A percentile compares a stretch with the other conserved stretches of the same genome.
Conservation (phyloP, 2,797 vertebrate species). For the Neopelma chrysocephalum region DNA sequence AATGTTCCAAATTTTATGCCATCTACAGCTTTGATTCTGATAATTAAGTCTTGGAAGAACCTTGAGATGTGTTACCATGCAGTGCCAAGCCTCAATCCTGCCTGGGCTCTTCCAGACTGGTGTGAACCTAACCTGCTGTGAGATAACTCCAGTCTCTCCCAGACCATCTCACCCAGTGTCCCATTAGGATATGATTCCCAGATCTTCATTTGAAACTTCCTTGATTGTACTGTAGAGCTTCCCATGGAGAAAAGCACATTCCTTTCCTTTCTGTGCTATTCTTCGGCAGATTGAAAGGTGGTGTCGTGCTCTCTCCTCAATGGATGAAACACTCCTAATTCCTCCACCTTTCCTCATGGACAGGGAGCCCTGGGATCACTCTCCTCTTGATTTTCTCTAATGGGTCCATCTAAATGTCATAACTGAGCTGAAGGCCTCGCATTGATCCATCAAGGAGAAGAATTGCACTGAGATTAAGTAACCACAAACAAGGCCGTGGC, state of each 20-base stretch:
- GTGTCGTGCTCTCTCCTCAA: not conserved
- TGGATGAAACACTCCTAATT: not conserved
- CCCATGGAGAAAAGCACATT: accelerated
- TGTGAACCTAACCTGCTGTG: not conserved
- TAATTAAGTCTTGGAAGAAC: not conserved
- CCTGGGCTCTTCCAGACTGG: not conserved
- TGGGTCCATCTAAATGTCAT: not conserved
- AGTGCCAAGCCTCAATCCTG: not conserved
- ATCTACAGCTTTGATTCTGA: not conserved
- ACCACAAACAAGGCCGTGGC: not conserved
- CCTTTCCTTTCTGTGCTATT: not conserved
- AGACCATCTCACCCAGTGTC: not conserved
- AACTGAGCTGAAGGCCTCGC: not conserved
- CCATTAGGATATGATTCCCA: not conserved
- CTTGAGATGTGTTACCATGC: not conserved
- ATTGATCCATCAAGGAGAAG: not conserved
- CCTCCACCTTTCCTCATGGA: not conserved
- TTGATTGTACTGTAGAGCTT: not conserved
- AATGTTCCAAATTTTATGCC: not conserved
- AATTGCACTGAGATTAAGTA: not conserved
- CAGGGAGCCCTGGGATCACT: not conserved
- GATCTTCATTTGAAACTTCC: not conserved
- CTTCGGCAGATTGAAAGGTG: not conserved
- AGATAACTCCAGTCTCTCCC: not conserved
- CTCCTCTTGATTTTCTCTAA: not conserved